Conservation (phyloP, 2,797 vertebrate genomes). For the Lepus oiostolus region DNA sequence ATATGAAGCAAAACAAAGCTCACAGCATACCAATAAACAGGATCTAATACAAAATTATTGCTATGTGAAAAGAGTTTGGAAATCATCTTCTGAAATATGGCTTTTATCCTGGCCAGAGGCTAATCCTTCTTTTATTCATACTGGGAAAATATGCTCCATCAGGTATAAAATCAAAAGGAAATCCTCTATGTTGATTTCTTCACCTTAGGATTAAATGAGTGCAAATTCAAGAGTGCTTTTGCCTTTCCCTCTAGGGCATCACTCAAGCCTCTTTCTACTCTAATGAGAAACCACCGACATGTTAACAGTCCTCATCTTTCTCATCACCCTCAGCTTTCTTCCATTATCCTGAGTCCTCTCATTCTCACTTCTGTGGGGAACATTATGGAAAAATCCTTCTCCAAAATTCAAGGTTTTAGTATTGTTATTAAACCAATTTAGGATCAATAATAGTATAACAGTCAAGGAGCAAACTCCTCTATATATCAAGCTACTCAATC, state of each 20-base stretch:
- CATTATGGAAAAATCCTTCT: not conserved
- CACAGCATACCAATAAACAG: not conserved
- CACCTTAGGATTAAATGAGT: not conserved
- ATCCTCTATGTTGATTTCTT: not conserved
- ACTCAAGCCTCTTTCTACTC: not conserved
- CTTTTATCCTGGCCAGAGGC: not conserved
- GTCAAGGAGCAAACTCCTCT: not conserved
- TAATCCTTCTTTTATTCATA: not conserved
- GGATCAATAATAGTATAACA: not conserved
- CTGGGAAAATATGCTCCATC: conserved; percentile 29
- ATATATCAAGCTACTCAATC: no score
- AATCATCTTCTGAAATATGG: not conserved
- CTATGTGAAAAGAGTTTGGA: not conserved
- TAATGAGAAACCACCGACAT: not conserved
- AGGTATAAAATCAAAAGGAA: not conserved
- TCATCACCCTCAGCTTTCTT: fast-evolving
- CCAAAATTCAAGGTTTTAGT: not conserved
- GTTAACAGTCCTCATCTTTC: not conserved
- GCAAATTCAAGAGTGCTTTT: not conserved
- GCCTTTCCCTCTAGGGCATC: not conserved
- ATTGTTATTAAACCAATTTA: not conserved
- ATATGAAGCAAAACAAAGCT: not conserved
- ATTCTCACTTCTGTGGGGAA: not conserved
- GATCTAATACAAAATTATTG: not conserved
- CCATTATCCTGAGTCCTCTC: fast-evolving